Percentiles rank a stretch among this genome's conserved stretches.
Conservation (phyloP, 2,113 vertebrate genomes). For the Cyprinodon brontotheroides region DNA sequence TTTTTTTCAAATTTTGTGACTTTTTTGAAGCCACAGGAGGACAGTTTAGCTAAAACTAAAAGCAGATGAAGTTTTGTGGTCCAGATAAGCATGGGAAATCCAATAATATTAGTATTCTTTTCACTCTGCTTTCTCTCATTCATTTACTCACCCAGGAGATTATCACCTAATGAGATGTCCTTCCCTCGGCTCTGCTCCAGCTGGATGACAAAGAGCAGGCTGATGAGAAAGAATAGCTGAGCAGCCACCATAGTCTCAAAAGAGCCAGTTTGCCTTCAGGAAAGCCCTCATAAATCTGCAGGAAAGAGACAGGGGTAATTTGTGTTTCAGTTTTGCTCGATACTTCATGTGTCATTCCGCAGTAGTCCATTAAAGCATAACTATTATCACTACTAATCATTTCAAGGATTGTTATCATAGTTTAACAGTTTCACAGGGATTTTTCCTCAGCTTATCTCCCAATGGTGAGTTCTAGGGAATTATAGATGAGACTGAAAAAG, state of each 20-base stretch:
- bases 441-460: background rate
- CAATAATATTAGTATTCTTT: background rate
- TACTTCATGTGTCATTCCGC: background rate
- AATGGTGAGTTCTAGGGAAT: background rate
- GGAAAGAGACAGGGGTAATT: conserved; percentile 13
- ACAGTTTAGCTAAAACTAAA: conserved; percentile 1
- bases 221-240: conserved; percentile 46
- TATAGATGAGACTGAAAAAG: background rate
- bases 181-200: conserved; percentile 31
- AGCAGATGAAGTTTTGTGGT: background rate
- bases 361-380: background rate
- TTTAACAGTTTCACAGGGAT: background rate
- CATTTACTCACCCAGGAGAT: background rate
- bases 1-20: background rate
- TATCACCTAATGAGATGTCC: conserved; percentile 62
- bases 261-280: conserved; percentile 13
- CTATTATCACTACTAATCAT: background rate
- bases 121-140: background rate
- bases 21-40: conserved; percentile 33
- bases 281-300: conserved; percentile 40
- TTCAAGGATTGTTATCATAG: background rate
- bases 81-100: background rate
- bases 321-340: background rate
- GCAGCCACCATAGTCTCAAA: conserved; percentile 51
- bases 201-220: conserved; percentile 47